Conservation (phyloP, 2,113 vertebrate genomes). For the Heterochromis multidens region DNA sequence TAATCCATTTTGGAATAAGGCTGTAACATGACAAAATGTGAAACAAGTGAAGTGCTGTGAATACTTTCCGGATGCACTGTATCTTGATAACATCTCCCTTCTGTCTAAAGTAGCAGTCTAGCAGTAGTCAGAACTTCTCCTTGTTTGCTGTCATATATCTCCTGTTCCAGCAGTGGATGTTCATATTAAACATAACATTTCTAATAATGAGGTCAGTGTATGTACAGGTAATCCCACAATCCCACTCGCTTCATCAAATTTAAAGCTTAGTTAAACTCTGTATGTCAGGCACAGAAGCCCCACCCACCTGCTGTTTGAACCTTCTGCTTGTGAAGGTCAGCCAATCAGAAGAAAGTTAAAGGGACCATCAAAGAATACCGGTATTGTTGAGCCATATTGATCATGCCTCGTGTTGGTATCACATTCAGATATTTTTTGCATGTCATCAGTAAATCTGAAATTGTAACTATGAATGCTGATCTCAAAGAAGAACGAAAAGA, state of each 20-base stretch:
- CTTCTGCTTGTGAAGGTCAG: neutral
- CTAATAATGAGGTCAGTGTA: neutral
- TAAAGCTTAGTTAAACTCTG: neutral
- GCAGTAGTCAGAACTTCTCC: neutral
- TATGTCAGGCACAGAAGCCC: neutral
- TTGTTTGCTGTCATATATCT: neutral
- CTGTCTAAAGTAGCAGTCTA: neutral
- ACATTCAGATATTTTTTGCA: neutral
- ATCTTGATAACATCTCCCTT: no score
- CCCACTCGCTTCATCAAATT: neutral
- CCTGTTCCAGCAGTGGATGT: neutral
- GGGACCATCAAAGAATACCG: neutral
- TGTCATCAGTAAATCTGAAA: neutral
- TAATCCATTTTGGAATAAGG: no score
- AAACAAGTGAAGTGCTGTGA: no score
- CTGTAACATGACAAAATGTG: no score
- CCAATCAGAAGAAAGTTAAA: neutral
- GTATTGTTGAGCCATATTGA: neutral
- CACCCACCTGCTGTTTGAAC: neutral
- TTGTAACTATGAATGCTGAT: neutral
- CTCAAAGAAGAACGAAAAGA: neutral
- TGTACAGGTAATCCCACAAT: no score
- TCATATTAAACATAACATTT: neutral
- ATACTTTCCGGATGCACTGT: no score
- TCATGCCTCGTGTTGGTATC: neutral